Evolutionary conservation across 2,888 invertebrate genomes (phyloP).

Genomic region (Scaeva pyrastri): DNA sequence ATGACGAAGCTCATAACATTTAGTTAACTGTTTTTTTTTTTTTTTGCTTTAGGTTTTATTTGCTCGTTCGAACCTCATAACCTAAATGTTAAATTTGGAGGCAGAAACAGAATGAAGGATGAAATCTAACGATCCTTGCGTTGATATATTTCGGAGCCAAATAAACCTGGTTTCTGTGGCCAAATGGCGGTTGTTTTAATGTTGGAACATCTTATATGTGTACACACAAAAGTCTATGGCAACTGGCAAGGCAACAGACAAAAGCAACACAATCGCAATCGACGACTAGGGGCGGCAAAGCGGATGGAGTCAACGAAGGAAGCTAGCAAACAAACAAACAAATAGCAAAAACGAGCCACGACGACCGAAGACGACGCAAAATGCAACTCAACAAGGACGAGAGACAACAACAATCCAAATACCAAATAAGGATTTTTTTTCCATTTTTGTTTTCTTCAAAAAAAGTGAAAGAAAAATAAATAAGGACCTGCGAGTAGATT

Average conservation of each 20-base stretch:
- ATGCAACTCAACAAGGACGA: conserved; percentile 48
- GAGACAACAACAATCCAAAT: conserved; percentile 43
- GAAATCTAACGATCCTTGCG: conserved; percentile 64
- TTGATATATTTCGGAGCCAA: conserved; percentile 67
- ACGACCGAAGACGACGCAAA: no score
- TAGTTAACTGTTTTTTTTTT: conserved; percentile 26
- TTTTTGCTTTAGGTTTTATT: conserved; percentile 15
- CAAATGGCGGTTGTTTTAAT: conserved; percentile 61
- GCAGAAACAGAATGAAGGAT: conserved; percentile 55
- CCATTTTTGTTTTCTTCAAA: no score
- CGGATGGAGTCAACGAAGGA: conserved; percentile 52
- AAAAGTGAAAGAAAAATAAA: conserved; percentile 44
- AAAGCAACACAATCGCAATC: no score
- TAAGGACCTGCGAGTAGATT: conserved; percentile 52
- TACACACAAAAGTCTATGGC: conserved; percentile 33
- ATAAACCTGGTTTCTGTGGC: conserved; percentile 67
- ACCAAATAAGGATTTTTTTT: conserved; percentile 52
- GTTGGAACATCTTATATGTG: conserved; percentile 40
- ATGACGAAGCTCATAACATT: conserved; percentile 47
- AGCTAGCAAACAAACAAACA: conserved; percentile 10
- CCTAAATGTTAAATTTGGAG: conserved; percentile 59
- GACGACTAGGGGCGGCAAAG: conserved; percentile 21
- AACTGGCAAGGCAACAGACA: conserved; percentile 21
- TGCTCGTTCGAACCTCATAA: conserved; percentile 45
- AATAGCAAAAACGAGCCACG: neutral